Conservation (phyloP, 2,113 vertebrate genomes). For the Merops nubicus region DNA sequence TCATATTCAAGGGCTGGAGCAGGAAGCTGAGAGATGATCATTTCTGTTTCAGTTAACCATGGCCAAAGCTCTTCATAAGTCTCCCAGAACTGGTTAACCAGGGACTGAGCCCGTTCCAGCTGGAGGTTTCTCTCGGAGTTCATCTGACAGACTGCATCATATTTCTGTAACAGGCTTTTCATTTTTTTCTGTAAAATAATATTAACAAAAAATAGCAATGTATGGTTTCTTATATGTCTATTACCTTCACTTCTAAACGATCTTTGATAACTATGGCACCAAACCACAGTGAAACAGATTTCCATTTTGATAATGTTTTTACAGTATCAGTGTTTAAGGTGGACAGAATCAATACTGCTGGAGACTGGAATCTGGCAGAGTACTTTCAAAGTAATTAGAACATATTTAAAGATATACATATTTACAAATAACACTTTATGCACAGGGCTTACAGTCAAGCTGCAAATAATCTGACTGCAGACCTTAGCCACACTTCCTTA, state of each 20-base stretch:
- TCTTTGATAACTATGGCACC: background rate
- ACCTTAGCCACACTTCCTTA: background rate
- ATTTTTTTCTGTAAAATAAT: slow-evolving; percentile 81
- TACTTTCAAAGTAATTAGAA: background rate
- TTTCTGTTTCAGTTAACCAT: slow-evolving; percentile 89
- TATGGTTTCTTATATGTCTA: background rate
- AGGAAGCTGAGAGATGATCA: slow-evolving; percentile 85
- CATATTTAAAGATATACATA: background rate
- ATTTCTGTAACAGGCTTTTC: slow-evolving; percentile 84
- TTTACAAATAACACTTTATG: background rate
- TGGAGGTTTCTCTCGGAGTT: slow-evolving; percentile 96
- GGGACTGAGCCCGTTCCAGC: slow-evolving; percentile 91
- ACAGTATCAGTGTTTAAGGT: background rate
- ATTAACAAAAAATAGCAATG: background rate
- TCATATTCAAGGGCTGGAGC: slow-evolving; percentile 92
- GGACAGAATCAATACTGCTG: background rate
- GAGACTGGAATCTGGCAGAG: background rate
- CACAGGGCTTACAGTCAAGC: background rate
- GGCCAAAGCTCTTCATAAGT: slow-evolving; percentile 96
- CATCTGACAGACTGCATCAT: slow-evolving; percentile 86
- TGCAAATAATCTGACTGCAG: background rate
- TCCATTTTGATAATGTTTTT: background rate
- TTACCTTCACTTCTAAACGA: background rate
- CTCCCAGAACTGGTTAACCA: slow-evolving; percentile 96
- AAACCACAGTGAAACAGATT: background rate